These are phyloP conservation scores for Eretmochelys imbricata DNA, from an alignment of 2,113 vertebrate species.

Conservation along the genomic window DNA sequence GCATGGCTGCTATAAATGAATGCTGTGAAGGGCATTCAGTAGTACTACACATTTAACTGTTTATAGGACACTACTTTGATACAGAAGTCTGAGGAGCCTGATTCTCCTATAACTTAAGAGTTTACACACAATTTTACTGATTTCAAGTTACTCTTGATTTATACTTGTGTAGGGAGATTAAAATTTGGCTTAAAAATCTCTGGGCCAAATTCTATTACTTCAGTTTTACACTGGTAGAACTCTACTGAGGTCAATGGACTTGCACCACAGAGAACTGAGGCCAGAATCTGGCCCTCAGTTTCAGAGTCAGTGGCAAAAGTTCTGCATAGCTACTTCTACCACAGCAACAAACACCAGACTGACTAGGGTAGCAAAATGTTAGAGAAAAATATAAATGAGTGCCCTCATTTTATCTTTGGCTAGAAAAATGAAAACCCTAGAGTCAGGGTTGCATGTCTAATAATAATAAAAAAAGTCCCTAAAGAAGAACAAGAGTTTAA, in stretches of 20 bases:
- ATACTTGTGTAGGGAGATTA: not conserved
- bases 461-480: not conserved
- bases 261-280: not conserved
- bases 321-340: not conserved
- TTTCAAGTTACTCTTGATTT: not conserved
- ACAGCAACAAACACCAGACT: not conserved
- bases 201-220: not conserved
- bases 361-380: not conserved
- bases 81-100: not conserved
- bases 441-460: not conserved
- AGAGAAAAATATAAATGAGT: not conserved
- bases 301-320: not conserved
- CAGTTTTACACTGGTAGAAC: not conserved
- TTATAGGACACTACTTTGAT: not conserved
- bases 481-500: not conserved
- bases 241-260: not conserved
- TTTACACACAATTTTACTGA: not conserved
- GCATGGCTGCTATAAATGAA: not conserved
- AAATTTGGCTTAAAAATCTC: not conserved
- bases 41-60: not conserved
- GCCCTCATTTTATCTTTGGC: not conserved
- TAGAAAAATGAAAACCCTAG: fast-evolving
- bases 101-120: not conserved
- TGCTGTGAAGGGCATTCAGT: not conserved
- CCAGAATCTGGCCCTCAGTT: not conserved